Percentiles rank a stretch among this genome's conserved stretches.
Conservation (phyloP, 2,113 vertebrate species). For the Xerus inauris region DNA sequence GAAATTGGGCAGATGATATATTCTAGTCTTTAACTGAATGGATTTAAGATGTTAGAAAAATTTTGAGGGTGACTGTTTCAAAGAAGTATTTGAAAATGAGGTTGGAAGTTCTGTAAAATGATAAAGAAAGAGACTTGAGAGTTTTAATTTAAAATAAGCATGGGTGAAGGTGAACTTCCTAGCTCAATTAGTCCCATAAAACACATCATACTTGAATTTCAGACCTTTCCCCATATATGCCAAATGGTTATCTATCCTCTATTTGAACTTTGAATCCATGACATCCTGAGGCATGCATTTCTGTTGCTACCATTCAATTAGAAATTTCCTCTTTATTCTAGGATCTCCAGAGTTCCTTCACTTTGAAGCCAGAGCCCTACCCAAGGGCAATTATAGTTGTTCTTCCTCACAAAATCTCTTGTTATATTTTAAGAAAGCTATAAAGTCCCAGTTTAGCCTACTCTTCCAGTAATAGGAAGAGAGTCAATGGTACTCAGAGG, state of each 20-base stretch:
- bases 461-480: background rate
- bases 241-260: background rate
- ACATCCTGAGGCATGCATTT: slow-evolving; percentile 27
- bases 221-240: background rate
- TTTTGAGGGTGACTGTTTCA: slow-evolving; percentile 39
- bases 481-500: background rate
- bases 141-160: slow-evolving; percentile 7
- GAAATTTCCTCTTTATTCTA: slow-evolving; percentile 25
- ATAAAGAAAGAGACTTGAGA: background rate
- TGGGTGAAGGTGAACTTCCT: background rate
- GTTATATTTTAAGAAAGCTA: slow-evolving; percentile 29
- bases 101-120: background rate
- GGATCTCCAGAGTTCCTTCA: slow-evolving; percentile 12
- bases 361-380: background rate
- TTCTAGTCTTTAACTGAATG: slow-evolving; percentile 39
- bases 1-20: slow-evolving; percentile 47
- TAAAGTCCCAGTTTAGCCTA: slow-evolving; percentile 1
- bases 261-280: background rate
- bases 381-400: background rate
- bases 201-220: background rate
- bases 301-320: background rate
- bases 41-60: slow-evolving; percentile 28
- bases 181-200: background rate
- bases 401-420: slow-evolving; percentile 38
- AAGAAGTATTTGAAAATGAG: slow-evolving; percentile 39